These are phyloP conservation scores for Lasioglossum calceatum DNA, from an alignment of 2,888 invertebrate genomes.

Conservation along the genomic window DNA sequence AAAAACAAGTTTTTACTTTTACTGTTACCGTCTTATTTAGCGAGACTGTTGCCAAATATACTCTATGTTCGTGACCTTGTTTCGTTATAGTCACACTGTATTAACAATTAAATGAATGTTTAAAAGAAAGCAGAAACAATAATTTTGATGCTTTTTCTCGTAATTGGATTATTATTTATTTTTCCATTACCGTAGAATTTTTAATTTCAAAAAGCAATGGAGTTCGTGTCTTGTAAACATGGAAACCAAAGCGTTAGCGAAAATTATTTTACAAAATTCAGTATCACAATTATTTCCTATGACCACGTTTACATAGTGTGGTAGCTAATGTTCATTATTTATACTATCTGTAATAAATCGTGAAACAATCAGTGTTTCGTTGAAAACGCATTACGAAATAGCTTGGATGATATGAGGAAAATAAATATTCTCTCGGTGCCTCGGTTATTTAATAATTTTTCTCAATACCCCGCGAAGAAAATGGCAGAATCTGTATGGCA, in stretches of 20 bases:
- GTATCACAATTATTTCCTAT: background rate
- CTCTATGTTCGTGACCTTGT: background rate
- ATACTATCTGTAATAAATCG: background rate
- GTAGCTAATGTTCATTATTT: background rate
- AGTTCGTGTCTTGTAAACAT: background rate
- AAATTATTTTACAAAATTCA: background rate
- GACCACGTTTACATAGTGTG: background rate
- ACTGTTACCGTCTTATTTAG: background rate
- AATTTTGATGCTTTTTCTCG: background rate
- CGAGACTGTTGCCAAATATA: too few species aligned
- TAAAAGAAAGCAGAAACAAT: background rate
- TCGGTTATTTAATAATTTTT: background rate
- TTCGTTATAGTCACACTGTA: background rate
- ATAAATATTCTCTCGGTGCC: too few species aligned
- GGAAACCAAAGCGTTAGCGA: background rate
- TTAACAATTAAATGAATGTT: background rate
- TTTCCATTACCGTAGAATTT: background rate
- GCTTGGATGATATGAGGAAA: background rate
- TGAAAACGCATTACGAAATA: background rate
- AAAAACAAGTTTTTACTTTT: background rate
- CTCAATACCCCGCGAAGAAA: background rate
- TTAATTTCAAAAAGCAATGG: background rate
- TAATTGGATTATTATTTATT: background rate
- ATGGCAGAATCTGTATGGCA: constrained; percentile 30
- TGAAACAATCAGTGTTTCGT: background rate